Evolutionary conservation across 2,888 invertebrate species (phyloP).

Genomic region (Pyralis farinalis): DNA sequence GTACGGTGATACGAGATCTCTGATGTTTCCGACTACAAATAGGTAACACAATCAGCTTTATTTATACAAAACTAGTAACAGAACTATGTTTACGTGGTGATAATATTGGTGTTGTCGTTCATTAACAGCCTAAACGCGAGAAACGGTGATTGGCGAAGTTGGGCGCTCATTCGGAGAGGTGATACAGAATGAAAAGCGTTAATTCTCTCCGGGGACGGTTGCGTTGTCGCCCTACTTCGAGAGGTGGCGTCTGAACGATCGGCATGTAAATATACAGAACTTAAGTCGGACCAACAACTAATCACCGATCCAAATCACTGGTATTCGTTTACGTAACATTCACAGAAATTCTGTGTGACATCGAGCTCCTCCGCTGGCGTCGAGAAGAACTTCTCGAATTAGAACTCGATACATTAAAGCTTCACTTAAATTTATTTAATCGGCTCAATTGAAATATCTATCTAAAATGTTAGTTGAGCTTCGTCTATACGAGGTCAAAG

Average conservation of each 20-base stretch:
- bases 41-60: slow-evolving; percentile 1
- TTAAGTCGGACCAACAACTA: slow-evolving; percentile 11
- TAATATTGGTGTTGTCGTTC: slow-evolving; percentile 27
- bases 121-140: slow-evolving; percentile 21
- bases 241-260: slow-evolving; percentile 5
- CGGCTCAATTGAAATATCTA: slow-evolving; percentile 77
- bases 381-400: slow-evolving; percentile 40
- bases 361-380: slow-evolving; percentile 45
- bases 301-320: slow-evolving; percentile 11
- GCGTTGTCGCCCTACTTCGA: slow-evolving; percentile 44
- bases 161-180: slow-evolving; percentile 68
- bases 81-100: slow-evolving; percentile 4
- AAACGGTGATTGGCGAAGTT: slow-evolving; percentile 42
- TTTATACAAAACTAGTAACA: slow-evolving; percentile 5
- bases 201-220: slow-evolving; percentile 71
- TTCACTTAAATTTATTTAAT: slow-evolving; percentile 56
- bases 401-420: slow-evolving; percentile 68
- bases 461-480: slow-evolving; percentile 70
- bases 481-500: slow-evolving; percentile 42
- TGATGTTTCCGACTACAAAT: slow-evolving; percentile 24
- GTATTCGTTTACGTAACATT: slow-evolving; percentile 25
- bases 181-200: slow-evolving; percentile 52
- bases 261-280: slow-evolving; percentile 9
- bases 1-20: slow-evolving; percentile 72
- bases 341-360: slow-evolving; percentile 35